A percentile compares a stretch with the other conserved stretches of the same genome.
Conservation (phyloP, 2,113 vertebrate species). For the Microtus oregoni region DNA sequence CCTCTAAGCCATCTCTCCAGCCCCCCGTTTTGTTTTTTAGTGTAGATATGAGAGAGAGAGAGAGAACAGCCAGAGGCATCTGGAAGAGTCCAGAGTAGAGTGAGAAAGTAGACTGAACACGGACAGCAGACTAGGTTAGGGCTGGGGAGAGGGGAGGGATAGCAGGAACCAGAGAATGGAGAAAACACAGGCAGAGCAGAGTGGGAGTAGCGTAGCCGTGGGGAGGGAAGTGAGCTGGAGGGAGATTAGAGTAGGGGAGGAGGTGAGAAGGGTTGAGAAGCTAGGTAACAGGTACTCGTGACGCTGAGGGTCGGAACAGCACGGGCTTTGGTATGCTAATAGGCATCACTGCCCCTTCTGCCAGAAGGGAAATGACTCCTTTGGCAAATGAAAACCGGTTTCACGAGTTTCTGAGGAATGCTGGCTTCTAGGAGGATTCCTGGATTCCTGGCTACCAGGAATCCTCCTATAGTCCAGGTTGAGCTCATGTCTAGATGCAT, state of each 20-base stretch:
- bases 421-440: background rate
- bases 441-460: background rate
- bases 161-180: no score
- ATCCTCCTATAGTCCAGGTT: background rate
- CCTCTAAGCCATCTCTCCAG: no score
- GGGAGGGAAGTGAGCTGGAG: no score
- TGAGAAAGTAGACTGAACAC: no score
- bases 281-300: background rate
- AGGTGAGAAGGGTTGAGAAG: no score
- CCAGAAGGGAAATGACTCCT: background rate
- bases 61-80: background rate
- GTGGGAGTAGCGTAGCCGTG: no score
- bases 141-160: background rate
- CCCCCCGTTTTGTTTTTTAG: background rate
- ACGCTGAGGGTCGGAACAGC: background rate
- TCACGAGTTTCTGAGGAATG: background rate
- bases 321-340: background rate
- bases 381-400: background rate
- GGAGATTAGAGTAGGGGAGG: background rate
- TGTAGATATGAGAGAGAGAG: no score
- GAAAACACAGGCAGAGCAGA: background rate
- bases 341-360: background rate
- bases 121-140: background rate
- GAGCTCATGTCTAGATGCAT: background rate
- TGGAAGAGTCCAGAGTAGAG: background rate